Percentiles rank a stretch among this genome's conserved stretches.
Conservation (phyloP, 2,888 invertebrate genomes). For the Mycogona germanica region DNA sequence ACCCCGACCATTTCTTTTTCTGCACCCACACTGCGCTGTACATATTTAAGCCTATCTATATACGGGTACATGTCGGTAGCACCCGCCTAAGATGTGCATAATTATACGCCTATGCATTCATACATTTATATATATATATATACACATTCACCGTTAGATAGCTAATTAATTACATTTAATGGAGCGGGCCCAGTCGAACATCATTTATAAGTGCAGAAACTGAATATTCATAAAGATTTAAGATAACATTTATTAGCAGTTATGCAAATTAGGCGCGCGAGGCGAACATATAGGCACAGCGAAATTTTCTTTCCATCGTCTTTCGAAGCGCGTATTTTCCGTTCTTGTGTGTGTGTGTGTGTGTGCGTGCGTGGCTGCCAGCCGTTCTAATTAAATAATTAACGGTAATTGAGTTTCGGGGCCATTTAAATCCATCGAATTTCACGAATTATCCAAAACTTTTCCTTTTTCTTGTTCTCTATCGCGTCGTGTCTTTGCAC, state of each 20-base stretch:
- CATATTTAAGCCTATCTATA: too few relatives aligned
- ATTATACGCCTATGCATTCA: too few relatives aligned
- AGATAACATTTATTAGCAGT: constrained; percentile 23
- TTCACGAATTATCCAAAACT: constrained; percentile 16
- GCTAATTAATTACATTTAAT: constrained; percentile 23
- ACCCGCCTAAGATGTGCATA: too few relatives aligned
- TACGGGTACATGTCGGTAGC: too few relatives aligned
- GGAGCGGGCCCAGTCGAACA: constrained; percentile 20
- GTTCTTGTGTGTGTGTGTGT: too few relatives aligned
- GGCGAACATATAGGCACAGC: too few relatives aligned
- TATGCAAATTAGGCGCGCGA: constrained; percentile 22
- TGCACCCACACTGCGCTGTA: too few relatives aligned
- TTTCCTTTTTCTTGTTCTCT: too few relatives aligned
- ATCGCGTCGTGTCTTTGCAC: too few relatives aligned
- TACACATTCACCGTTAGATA: constrained; percentile 21
- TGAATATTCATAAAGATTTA: constrained; percentile 23
- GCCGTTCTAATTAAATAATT: constrained; percentile 23
- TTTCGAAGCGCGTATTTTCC: too few relatives aligned
- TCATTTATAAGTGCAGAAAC: constrained; percentile 7
- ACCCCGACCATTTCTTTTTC: constrained; percentile 1
- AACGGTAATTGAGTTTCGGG: constrained; percentile 23
- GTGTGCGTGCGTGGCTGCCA: constrained; percentile 21
- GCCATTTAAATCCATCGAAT: constrained; percentile 22
- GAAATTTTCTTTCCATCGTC: constrained; percentile 18
- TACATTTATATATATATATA: too few relatives aligned